Evolutionary conservation across 2,888 invertebrate genomes (phyloP), one percentile per base, ranked within the genome.

Genomic region (Drosophila parthenogenetica): DNA sequence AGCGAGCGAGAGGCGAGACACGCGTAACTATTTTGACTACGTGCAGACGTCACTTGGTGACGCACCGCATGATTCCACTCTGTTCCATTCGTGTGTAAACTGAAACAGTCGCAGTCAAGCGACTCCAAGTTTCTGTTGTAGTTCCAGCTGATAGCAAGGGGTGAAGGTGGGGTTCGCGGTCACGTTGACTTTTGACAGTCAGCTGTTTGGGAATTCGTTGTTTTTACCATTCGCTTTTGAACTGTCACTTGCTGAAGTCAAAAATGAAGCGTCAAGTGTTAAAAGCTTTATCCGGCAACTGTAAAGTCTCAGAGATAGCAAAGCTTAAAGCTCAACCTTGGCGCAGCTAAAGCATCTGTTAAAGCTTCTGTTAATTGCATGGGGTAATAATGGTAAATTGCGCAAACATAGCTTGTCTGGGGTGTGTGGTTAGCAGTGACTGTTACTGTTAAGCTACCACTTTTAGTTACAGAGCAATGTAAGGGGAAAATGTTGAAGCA

Each of bases 31-130:
- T 58, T 86, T 77, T 82, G 74, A 25, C 62, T 61, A 66, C 48
- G 63, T 67, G 81, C 55, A 65, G 49, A 79, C 74, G 84, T 83
- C 81, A 74, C 74, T 86, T 65, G 87, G 81, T 87, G 81, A 82
- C 81, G 81, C 87, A 82, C 81, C 83, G 80, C 80, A 76, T 79
- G 68, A 17, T 73, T 79, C 69, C 62, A 72, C 72, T 55, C 62
- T 65, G 46, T 69, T 75, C 76, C 61, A 64, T 76, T 61, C 63
- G 79, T 55, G 59, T 74, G 62, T 48, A 45, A 78, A 79, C 77
- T 78, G 67, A 68, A 68, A 60, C 61, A 60, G 70, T 67, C 42
- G 63, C 40, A 29, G 72, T 58, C 40, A 65, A 55, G 59, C 45
- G 61, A 46, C 45, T 46, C 22, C 22, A 45, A 46, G 45, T 77